Evolutionary conservation across 2,888 invertebrate species (phyloP), one percentile per base, ranked within the genome.

Genomic region (Iselma pallidipennis): DNA sequence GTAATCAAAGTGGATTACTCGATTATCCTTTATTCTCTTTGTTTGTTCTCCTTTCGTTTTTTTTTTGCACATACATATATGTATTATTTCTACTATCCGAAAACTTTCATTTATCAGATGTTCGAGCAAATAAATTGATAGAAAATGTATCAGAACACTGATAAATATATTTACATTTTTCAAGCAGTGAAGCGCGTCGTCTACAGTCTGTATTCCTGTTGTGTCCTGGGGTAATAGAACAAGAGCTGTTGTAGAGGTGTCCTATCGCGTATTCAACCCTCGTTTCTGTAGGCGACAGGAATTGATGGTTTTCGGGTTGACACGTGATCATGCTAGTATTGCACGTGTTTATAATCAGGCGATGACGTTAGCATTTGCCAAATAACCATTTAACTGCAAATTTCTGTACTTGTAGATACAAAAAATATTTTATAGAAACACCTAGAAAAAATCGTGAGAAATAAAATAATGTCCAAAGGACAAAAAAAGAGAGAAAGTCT

Each of bases 81-180:
- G 37, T 29, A 29, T 29, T 29, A 2, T 29, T n/a, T n/a, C n/a
- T n/a, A n/a, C 12, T 5, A 29, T 29, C 14, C 33, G 31, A 3
- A 31, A 31, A 31, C 19, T 45, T 12, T n/a, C 12, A 62, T 62
- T 29, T 33, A 62, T 62, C 62, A 58, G 23, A n/a, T 42, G 56
- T 16, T 28, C 37, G 52, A 37, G 4, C 5, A 65, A 68, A 68
- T 58, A 66, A 67, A 69, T 67, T 64, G 68, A 66, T 66, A 62
- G 62, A 59, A 66, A 65, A 59, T 61, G 64, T 49, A 65, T 60
- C 42, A 54, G 60, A 61, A 63, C 69, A 65, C 52, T 69, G 69
- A 69, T 66, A 67, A 64, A 69, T 69, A 62, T 64, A 65, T 66
- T 69, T 67, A 67, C 66, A 67, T 69, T 69, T 69, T 69, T 69